A percentile compares a stretch with the other conserved stretches of the same genome.
Conservation (phyloP, 92 coral and sea anemone genomes). For the Nematostella vectensis region DNA sequence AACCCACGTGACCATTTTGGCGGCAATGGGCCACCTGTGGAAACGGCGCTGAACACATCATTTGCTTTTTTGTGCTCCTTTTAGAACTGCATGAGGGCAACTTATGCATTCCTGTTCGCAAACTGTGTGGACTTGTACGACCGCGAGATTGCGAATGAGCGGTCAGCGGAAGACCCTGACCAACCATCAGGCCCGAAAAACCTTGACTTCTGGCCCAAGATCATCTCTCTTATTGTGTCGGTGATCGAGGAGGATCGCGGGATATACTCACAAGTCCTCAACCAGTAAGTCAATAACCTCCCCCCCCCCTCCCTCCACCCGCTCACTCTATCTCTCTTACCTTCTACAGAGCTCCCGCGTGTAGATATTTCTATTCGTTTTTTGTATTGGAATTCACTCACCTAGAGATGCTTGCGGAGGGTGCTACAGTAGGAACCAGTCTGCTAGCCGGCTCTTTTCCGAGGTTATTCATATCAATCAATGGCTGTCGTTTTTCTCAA, state of each 20-base stretch:
- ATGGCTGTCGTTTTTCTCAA: too few species aligned
- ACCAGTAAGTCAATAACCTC: slow-evolving; percentile 99
- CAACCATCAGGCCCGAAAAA: slow-evolving; percentile 71
- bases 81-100: slow-evolving; percentile 88
- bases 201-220: slow-evolving; percentile 98
- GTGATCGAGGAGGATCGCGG: slow-evolving; percentile 92
- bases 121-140: slow-evolving; percentile 90
- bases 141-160: slow-evolving; percentile 68
- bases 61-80: too few species aligned
- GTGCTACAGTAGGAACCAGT: not conserved
- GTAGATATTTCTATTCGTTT: not conserved
- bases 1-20: too few species aligned
- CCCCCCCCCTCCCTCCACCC: not conserved
- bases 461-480: too few species aligned
- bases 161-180: slow-evolving; percentile 28
- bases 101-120: slow-evolving; percentile 80
- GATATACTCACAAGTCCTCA: slow-evolving; percentile 77
- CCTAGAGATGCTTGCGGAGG: not conserved
- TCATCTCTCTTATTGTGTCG: slow-evolving; percentile 88
- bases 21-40: too few species aligned
- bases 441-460: too few species aligned
- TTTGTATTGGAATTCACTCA: not conserved
- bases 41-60: too few species aligned
- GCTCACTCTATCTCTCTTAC: not conserved
- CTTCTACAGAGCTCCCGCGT: not conserved